Evolutionary conservation across 2,888 invertebrate genomes (phyloP).

Genomic region (Furcula furcula): DNA sequence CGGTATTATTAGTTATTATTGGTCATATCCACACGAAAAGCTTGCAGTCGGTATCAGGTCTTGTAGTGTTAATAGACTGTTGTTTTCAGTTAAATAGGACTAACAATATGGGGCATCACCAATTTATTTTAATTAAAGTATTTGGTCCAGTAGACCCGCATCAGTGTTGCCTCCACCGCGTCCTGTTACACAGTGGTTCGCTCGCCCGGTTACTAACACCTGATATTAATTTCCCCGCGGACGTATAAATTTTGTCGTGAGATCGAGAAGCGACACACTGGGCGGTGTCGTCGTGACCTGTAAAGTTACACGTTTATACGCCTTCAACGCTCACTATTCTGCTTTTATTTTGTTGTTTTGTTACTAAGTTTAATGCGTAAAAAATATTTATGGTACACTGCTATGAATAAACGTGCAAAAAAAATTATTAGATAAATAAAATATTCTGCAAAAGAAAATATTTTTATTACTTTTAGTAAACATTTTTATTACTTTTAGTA

Average conservation of each 20-base stretch:
- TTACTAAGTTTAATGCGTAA: slow-evolving; percentile 8
- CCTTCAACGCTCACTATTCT: slow-evolving; percentile 4
- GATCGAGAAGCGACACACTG: slow-evolving; percentile 45
- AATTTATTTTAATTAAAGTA: slow-evolving; percentile 21
- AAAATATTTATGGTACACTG: too few species aligned
- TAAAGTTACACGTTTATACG: slow-evolving; percentile 8
- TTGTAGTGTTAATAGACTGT: not conserved
- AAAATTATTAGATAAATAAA: too few species aligned
- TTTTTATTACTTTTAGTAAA: too few species aligned
- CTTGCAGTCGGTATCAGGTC: not conserved
- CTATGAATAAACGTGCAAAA: too few species aligned
- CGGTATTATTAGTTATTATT: not conserved
- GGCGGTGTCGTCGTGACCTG: slow-evolving; percentile 15
- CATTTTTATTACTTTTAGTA: too few species aligned
- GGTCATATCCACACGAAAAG: not conserved
- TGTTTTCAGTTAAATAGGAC: not conserved
- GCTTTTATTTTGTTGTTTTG: slow-evolving; percentile 10
- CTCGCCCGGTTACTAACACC: slow-evolving; percentile 42
- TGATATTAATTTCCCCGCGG: slow-evolving; percentile 78
- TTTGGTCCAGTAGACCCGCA: slow-evolving; percentile 6
- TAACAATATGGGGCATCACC: not conserved
- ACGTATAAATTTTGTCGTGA: slow-evolving; percentile 67
- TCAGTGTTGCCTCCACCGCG: slow-evolving; percentile 12
- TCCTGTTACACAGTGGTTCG: slow-evolving; percentile 19
- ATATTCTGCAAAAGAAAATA: too few species aligned